Evolutionary conservation across 2,888 invertebrate genomes (phyloP).

Genomic region (Drosophila meridionalis): DNA sequence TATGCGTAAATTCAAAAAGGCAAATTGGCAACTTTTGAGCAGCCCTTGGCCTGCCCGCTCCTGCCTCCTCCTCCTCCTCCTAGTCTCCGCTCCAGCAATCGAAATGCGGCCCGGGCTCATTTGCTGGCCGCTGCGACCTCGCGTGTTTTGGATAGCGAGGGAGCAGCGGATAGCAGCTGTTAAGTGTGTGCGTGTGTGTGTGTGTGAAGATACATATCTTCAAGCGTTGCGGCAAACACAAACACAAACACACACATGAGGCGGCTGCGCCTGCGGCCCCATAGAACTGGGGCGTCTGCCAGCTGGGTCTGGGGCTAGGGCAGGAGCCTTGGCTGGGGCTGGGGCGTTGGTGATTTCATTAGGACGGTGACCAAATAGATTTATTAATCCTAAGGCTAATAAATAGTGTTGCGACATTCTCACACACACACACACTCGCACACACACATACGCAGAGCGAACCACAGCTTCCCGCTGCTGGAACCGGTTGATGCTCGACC

Average conservation of each 20-base stretch:
- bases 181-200: slow-evolving; percentile 38
- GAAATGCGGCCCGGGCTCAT: slow-evolving; percentile 41
- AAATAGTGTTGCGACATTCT: slow-evolving; percentile 82
- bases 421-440: slow-evolving; percentile 33
- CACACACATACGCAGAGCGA: slow-evolving; percentile 33
- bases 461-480: slow-evolving; percentile 46
- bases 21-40: slow-evolving; percentile 81
- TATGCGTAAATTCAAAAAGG: slow-evolving; percentile 83
- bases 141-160: slow-evolving; percentile 4
- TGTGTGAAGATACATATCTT: slow-evolving; percentile 65
- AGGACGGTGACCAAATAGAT: slow-evolving; percentile 84
- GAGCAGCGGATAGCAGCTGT: slow-evolving; percentile 13
- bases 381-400: slow-evolving; percentile 84
- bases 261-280: slow-evolving; percentile 38
- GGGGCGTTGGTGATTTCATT: slow-evolving; percentile 73
- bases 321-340: slow-evolving; percentile 31
- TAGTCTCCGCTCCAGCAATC: not conserved
- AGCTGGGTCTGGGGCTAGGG: slow-evolving; percentile 11
- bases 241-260: slow-evolving; percentile 48
- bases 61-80: not conserved
- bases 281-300: slow-evolving; percentile 5
- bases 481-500: slow-evolving; percentile 44
- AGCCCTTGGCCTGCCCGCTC: not conserved
- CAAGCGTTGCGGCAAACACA: slow-evolving; percentile 70
- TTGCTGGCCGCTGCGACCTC: slow-evolving; percentile 48